Conservation (phyloP, 2,113 vertebrate genomes). For the Laterallus jamaicensis region DNA sequence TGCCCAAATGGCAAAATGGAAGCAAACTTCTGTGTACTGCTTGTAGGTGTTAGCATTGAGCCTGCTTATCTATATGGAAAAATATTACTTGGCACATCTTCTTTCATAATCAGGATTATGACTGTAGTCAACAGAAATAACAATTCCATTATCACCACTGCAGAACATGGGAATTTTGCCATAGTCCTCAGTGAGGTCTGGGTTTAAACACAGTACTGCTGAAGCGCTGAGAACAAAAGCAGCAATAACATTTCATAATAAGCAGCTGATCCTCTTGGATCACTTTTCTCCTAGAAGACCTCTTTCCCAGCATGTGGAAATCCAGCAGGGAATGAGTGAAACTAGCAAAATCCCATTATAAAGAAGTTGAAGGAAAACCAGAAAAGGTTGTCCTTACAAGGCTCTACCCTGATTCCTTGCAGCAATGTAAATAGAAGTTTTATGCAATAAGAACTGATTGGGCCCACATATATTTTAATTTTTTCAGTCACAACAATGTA, state of each 20-base stretch:
- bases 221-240: not conserved
- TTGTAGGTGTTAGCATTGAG: not conserved
- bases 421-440: not conserved
- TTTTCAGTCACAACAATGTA: not conserved
- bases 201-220: not conserved
- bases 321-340: not conserved
- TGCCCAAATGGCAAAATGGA: not conserved
- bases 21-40: not conserved
- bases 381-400: not conserved
- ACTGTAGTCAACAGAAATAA: not conserved
- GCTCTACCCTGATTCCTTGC: not conserved
- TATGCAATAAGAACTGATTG: not conserved
- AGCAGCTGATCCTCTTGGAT: not conserved
- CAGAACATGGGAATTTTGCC: not conserved
- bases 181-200: not conserved
- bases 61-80: not conserved
- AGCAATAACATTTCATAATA: not conserved
- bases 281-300: not conserved
- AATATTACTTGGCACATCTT: not conserved
- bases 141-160: not conserved
- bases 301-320: not conserved
- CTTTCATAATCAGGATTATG: not conserved
- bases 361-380: not conserved
- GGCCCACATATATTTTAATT: not conserved
- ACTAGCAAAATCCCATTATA: not conserved